phyloP scores from a whole-genome alignment of 2,113 vertebrate species.

The Larimichthys crocea region DNA sequence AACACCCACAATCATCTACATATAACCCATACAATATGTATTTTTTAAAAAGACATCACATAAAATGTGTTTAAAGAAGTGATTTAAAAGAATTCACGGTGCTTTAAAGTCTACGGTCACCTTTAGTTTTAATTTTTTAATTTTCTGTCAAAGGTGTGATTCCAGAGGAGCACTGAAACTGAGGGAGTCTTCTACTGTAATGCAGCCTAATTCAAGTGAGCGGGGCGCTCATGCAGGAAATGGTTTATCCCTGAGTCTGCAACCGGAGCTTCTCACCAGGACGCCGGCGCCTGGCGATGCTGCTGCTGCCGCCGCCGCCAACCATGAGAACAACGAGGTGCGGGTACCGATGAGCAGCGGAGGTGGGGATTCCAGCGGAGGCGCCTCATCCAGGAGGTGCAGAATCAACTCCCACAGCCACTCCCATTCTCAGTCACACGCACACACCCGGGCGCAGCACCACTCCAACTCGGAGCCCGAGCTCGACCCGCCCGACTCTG shows the following conservation, averaged over 20 bases:
- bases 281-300: constrained; percentile 61
- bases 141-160: constrained; percentile 66
- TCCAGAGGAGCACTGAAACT: constrained; percentile 79
- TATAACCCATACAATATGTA: no score
- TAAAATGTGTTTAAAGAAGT: no score
- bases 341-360: constrained; percentile 82
- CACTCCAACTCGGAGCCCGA: constrained; percentile 76
- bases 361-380: constrained; percentile 80
- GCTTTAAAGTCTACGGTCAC: no score
- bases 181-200: constrained; percentile 79
- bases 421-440: constrained; percentile 78
- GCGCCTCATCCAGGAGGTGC: constrained; percentile 75
- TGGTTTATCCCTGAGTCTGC: constrained; percentile 77
- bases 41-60: no score
- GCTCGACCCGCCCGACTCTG: constrained; percentile 67
- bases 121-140: no score
- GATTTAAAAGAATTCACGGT: no score
- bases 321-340: constrained; percentile 81
- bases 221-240: constrained; percentile 75
- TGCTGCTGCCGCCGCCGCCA: constrained; percentile 26
- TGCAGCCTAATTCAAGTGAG: constrained; percentile 87
- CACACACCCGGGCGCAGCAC: constrained; percentile 66
- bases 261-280: constrained; percentile 75
- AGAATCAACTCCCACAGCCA: constrained; percentile 80
- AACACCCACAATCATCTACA: no score